Base-by-base conservation (phyloP, 2,797 vertebrate genomes). In the Benthosema pterotum region DNA sequence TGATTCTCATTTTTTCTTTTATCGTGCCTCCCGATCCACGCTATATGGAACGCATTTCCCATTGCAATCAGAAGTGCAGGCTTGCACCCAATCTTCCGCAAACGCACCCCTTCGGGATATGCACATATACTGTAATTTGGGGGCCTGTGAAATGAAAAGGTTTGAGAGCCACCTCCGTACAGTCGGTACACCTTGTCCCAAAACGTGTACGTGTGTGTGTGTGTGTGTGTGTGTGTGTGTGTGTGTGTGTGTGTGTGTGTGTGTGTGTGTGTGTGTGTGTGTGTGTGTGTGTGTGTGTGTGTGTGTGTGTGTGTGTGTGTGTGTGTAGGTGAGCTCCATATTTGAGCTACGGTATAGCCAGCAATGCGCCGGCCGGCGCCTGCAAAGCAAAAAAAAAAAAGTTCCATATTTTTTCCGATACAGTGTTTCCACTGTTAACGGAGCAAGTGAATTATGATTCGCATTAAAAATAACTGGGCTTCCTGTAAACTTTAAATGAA, bases 401-500 rank as follows among this genome's bases (percentile, higher is more conserved):
- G n/a, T 3, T 80, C 69, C 70, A 38, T 38, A 38, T 73, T 79
- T 61, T 66, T 72, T 59, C 18, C 18, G 66, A 79, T 87, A 79
- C 87, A 83, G 57, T 79, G 67, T 83, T 90, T 88, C 82, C 79
- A 89, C 83, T 76, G 77, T 85, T 78, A 38, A 71, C 55, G 51
- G 60, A 77, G 65, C 38, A 58, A 70, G 65, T 76, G 64, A 88
- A 60, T 67, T 79, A 86, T 85, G 84, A 77, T 84, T 82, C 70
- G 32, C 73, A 84, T 88, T 69, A 87, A 83, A 84, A 83, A 69
- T 78, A 75, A 87, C 69, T 52, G 60, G 78, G 53, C 53, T 84
- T 87, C 77, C 81, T 83, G 78, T 87, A 84, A 87, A 86, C 66
- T 70, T 83, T 64, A 77, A 87, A 84, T 67, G 52, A 77, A 87